Conservation (phyloP, 1,140 invertebrate species). For the Hylyphantes graminicola region DNA sequence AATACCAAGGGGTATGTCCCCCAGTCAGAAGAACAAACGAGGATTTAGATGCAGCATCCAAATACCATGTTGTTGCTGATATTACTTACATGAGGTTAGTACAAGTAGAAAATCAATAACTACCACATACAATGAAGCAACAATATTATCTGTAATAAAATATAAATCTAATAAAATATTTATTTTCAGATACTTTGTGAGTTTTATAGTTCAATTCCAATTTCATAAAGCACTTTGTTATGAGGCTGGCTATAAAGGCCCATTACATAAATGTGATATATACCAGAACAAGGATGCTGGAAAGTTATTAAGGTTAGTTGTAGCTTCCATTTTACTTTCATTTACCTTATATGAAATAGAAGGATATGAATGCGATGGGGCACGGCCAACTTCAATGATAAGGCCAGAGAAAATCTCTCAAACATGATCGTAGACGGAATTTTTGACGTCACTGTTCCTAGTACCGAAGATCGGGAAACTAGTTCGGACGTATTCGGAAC, state of each 20-base stretch:
- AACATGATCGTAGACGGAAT: too few relatives aligned
- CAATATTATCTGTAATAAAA: too few relatives aligned
- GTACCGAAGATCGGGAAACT: too few relatives aligned
- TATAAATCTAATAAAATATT: neutral
- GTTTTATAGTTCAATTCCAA: conserved; percentile 91
- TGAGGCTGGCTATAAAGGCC: conserved; percentile 79
- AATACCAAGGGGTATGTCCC: conserved; percentile 82
- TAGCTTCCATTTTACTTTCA: too few relatives aligned
- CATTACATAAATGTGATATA: conserved; percentile 90
- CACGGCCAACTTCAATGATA: too few relatives aligned
- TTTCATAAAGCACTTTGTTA: conserved; percentile 85
- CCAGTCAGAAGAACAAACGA: conserved; percentile 79
- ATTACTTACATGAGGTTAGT: conserved; percentile 82
- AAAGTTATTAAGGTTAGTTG: conserved; percentile 62
- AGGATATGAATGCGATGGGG: too few relatives aligned
- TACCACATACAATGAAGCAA: too few relatives aligned
- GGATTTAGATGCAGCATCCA: conserved; percentile 86
- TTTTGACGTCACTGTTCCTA: too few relatives aligned
- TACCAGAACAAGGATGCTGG: conserved; percentile 68
- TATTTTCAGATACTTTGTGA: conserved; percentile 88
- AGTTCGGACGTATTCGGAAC: too few relatives aligned
- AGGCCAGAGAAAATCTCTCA: too few relatives aligned
- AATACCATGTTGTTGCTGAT: conserved; percentile 84
- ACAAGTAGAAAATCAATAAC: neutral
- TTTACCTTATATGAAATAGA: too few relatives aligned